phyloP scores from a whole-genome alignment of 2,888 invertebrate species.

The Cerceris rybyensis region DNA sequence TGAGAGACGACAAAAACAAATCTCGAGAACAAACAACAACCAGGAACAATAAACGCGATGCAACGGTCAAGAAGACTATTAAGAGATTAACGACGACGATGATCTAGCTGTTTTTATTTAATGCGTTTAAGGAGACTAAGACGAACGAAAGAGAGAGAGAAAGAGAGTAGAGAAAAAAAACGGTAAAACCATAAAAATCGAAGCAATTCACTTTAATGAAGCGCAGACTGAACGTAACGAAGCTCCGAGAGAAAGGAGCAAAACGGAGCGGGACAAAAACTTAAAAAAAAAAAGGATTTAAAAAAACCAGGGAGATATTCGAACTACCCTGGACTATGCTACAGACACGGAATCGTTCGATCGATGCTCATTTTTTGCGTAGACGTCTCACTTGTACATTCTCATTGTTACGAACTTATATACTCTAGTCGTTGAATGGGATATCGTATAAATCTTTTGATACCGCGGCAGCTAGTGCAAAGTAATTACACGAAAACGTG shows the following conservation, averaged over 20 bases:
- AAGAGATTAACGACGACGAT: conserved; percentile 27
- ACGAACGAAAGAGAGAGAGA: neutral
- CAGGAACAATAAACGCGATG: conserved; percentile 60
- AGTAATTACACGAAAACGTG: conserved; percentile 29
- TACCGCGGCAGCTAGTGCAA: conserved; percentile 55
- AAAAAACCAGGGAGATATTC: conserved; percentile 10
- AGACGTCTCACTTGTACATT: conserved; percentile 63
- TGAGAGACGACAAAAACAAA: conserved; percentile 1
- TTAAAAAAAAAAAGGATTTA: neutral
- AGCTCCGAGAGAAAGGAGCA: neutral
- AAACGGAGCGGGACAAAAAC: neutral
- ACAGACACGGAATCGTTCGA: conserved; percentile 36
- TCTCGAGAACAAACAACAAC: conserved; percentile 28
- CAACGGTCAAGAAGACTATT: conserved; percentile 43
- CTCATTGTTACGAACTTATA: conserved; percentile 59
- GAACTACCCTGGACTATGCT: conserved; percentile 18
- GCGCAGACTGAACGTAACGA: conserved; percentile 31
- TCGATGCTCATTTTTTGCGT: conserved; percentile 56
- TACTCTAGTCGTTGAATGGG: conserved; percentile 50
- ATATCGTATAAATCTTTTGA: conserved; percentile 62
- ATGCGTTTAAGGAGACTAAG: conserved; percentile 9
- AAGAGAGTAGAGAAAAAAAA: neutral
- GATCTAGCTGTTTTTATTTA: conserved; percentile 30
- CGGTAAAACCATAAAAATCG: neutral
- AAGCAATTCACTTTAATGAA: neutral